Evolutionary conservation across 1,140 invertebrate species (phyloP).

Genomic region (Uloborus diversus): DNA sequence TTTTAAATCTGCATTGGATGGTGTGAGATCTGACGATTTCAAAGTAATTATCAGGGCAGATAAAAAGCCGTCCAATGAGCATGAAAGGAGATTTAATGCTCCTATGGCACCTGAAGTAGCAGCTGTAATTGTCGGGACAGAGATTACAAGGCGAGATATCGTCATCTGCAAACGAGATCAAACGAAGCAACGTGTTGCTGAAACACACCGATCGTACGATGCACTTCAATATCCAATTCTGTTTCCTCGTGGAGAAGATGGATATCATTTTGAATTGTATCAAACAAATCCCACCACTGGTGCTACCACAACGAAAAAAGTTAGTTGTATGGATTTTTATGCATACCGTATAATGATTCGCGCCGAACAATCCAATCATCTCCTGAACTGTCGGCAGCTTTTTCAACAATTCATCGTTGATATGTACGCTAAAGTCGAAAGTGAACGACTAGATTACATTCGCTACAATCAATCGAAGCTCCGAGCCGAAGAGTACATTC

Average conservation of each 20-base stretch:
- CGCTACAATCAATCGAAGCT: conserved; percentile 38
- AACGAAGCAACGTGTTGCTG: too few species aligned
- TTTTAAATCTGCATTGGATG: too few species aligned
- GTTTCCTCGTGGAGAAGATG: conserved; percentile 48
- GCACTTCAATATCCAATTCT: conserved; percentile 59
- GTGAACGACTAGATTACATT: conserved; percentile 34
- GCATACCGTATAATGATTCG: conserved; percentile 25
- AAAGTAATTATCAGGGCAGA: too few species aligned
- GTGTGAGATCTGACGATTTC: too few species aligned
- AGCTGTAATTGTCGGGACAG: too few species aligned
- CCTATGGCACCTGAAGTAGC: too few species aligned
- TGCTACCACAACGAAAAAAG: not conserved
- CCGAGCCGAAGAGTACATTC: conserved; percentile 35
- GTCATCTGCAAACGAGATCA: too few species aligned
- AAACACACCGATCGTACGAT: too few species aligned
- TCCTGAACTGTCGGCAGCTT: conserved; percentile 58
- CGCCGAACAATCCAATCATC: conserved; percentile 49
- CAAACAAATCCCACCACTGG: not conserved
- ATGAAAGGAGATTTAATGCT: too few species aligned
- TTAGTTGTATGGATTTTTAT: conserved; percentile 9
- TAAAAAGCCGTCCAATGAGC: too few species aligned
- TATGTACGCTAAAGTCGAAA: conserved; percentile 46
- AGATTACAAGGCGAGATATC: too few species aligned
- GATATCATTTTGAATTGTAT: conserved; percentile 53
- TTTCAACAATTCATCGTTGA: conserved; percentile 58